Evolutionary conservation across 23 tunicate species (phyloP).

Genomic region (Ciona savignyi): DNA sequence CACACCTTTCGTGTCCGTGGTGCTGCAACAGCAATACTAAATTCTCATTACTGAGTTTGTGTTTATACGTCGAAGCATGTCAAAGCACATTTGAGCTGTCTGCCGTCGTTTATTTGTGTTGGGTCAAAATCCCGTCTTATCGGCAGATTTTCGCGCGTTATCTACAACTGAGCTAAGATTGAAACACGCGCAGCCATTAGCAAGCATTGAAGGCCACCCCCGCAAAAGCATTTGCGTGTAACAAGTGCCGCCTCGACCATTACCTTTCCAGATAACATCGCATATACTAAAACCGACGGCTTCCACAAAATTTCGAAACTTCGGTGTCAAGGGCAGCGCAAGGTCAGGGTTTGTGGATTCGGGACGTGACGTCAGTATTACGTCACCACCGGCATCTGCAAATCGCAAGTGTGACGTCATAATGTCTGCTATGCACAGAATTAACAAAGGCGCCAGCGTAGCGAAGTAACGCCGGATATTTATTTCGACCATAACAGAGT

Average conservation of each 20-base stretch:
- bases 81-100: too few relatives aligned
- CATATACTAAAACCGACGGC: neutral
- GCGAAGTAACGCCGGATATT: too few relatives aligned
- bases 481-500: too few relatives aligned
- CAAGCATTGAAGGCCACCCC: neutral
- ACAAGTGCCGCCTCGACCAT: neutral
- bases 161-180: neutral
- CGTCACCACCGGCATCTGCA: neutral
- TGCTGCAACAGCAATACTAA: too few relatives aligned
- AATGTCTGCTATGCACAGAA: too few relatives aligned
- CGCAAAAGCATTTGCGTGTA: neutral
- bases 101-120: slow-evolving; percentile 19
- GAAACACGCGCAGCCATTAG: neutral
- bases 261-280: neutral
- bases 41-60: too few relatives aligned
- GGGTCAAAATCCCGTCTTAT: slow-evolving; percentile 20
- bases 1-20: too few relatives aligned
- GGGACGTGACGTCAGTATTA: neutral
- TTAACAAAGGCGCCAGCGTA: too few relatives aligned
- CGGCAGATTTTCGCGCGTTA: neutral
- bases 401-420: neutral
- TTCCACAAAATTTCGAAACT: neutral
- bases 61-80: too few relatives aligned
- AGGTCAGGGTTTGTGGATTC: neutral
- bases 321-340: neutral